These are phyloP conservation scores for Torymus auratus DNA, from an alignment of 2,888 invertebrate species.

Conservation along the genomic window DNA sequence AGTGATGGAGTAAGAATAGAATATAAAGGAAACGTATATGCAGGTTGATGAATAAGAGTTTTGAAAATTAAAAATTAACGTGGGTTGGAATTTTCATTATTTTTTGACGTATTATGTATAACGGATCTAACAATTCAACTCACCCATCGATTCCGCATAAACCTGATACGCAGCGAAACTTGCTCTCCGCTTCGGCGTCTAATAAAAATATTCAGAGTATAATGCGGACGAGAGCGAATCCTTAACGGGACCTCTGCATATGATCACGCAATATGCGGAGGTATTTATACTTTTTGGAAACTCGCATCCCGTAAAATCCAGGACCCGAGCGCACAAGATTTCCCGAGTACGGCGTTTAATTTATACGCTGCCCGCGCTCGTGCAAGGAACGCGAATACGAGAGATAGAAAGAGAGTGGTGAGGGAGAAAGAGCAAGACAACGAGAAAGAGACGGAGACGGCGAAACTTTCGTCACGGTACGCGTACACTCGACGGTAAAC, in stretches of 20 bases:
- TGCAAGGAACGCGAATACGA: slow-evolving; percentile 21
- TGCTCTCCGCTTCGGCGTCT: too few species aligned
- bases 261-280: slow-evolving; percentile 42
- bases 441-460: slow-evolving; percentile 9
- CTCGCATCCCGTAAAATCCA: slow-evolving; percentile 49
- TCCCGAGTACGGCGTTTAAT: slow-evolving; percentile 52
- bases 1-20: too few species aligned
- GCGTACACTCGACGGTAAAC: slow-evolving; percentile 56
- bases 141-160: too few species aligned
- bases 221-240: too few species aligned
- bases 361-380: slow-evolving; percentile 13
- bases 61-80: too few species aligned
- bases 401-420: slow-evolving; percentile 40
- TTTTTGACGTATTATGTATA: too few species aligned
- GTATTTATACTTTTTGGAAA: slow-evolving; percentile 49
- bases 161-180: too few species aligned
- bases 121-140: too few species aligned
- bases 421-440: slow-evolving; percentile 8
- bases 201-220: too few species aligned
- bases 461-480: slow-evolving; percentile 62
- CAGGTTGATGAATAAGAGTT: too few species aligned
- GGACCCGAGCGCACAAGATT: slow-evolving; percentile 42
- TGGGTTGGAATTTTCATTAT: too few species aligned
- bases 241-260: slow-evolving; percentile 17
- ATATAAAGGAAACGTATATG: too few species aligned